A percentile compares a stretch with the other conserved stretches of the same genome.
Evolutionary conservation across 2,888 invertebrate genomes (phyloP).

Genomic region (Drosophila nr. perissopoda): DNA sequence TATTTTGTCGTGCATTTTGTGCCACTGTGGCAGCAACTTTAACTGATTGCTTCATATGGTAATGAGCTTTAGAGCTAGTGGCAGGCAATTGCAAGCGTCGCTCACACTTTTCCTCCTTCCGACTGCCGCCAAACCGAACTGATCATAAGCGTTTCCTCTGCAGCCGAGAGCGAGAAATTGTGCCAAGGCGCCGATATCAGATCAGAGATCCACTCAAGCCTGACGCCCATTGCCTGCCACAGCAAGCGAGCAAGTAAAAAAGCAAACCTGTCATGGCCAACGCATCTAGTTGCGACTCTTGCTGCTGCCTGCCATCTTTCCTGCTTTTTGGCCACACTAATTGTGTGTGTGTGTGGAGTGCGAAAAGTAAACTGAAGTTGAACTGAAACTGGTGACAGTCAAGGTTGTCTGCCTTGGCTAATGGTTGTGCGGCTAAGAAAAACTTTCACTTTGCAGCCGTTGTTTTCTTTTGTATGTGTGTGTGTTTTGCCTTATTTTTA

Average conservation of each 20-base stretch:
- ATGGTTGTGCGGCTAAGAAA: slow-evolving; percentile 46
- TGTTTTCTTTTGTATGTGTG: slow-evolving; percentile 22
- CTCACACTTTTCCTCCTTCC: background rate
- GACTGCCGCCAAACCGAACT: slow-evolving; percentile 8
- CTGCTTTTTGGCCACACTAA: slow-evolving; percentile 34
- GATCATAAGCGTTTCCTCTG: slow-evolving; percentile 52
- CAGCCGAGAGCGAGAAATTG: slow-evolving; percentile 18
- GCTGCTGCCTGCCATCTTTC: slow-evolving; percentile 15
- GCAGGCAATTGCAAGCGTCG: slow-evolving; percentile 9
- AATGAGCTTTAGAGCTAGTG: slow-evolving; percentile 63
- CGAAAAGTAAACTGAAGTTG: slow-evolving; percentile 12
- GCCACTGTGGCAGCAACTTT: slow-evolving; percentile 33
- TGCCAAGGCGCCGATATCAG: slow-evolving; percentile 49
- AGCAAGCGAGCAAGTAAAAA: background rate
- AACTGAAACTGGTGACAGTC: slow-evolving; percentile 56
- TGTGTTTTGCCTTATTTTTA: slow-evolving; percentile 25
- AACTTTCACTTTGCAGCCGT: slow-evolving; percentile 70
- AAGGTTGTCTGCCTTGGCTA: slow-evolving; percentile 68
- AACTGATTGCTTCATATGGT: slow-evolving; percentile 67
- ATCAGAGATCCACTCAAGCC: slow-evolving; percentile 39
- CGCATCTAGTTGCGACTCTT: slow-evolving; percentile 10
- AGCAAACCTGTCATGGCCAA: slow-evolving; percentile 29
- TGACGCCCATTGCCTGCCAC: slow-evolving; percentile 23
- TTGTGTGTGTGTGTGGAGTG: slow-evolving; percentile 22
- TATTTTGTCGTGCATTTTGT: accelerated